These are phyloP conservation scores for Calonectris borealis DNA, from an alignment of 2,113 vertebrate species.

Conservation along the genomic window DNA sequence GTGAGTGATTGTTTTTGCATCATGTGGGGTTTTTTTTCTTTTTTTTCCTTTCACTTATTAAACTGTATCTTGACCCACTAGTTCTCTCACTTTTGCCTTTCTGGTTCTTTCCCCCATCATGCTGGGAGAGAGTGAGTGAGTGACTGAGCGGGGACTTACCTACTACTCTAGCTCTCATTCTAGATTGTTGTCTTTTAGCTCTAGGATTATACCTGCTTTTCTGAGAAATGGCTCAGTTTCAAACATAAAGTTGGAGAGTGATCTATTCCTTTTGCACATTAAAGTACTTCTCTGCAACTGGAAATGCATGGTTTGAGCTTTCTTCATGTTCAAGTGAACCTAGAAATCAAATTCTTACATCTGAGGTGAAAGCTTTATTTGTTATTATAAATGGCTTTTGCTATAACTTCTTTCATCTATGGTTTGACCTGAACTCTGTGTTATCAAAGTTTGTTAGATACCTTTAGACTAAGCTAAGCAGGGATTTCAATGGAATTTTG, in stretches of 20 bases:
- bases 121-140: neutral
- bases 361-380: neutral
- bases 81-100: neutral
- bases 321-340: neutral
- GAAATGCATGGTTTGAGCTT: neutral
- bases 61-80: neutral
- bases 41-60: neutral
- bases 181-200: neutral
- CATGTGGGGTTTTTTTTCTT: rapidly evolving
- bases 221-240: neutral
- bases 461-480: neutral
- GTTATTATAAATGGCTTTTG: neutral
- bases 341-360: neutral
- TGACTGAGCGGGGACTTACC: neutral
- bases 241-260: neutral
- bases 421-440: neutral
- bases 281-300: neutral
- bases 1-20: neutral
- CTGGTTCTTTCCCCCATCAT: neutral
- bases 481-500: neutral
- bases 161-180: neutral
- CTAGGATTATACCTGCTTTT: neutral
- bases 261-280: neutral
- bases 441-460: neutral
- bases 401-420: neutral